A percentile compares a stretch with the other conserved stretches of the same genome.
phyloP scores from a whole-genome alignment of 2,113 vertebrate species.

The Cromileptes altivelis region DNA sequence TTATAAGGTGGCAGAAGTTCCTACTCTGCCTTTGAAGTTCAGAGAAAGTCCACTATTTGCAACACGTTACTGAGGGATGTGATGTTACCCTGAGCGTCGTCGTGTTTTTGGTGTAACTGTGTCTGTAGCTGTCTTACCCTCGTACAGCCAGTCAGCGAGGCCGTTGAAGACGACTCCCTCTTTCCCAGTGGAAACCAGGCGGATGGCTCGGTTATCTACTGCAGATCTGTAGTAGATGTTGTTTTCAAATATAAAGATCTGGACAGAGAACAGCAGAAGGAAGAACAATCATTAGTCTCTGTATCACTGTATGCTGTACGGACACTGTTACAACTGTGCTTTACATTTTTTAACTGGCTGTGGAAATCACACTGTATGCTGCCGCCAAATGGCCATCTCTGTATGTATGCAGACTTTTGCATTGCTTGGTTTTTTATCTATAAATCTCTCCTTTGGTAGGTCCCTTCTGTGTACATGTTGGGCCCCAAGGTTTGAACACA shows the following conservation, averaged over 20 bases:
- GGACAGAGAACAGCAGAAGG: conserved; percentile 34
- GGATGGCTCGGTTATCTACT: conserved; percentile 91
- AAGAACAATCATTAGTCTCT: conserved; percentile 2
- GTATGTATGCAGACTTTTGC: no score
- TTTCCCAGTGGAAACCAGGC: conserved; percentile 94
- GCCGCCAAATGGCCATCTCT: no score
- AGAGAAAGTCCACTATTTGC: not conserved
- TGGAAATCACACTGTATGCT: no score
- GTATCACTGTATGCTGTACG: not conserved
- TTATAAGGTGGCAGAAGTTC: not conserved
- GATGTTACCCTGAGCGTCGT: not conserved
- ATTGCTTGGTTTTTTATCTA: no score
- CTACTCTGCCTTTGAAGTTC: not conserved
- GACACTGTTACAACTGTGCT: no score
- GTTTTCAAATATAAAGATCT: conserved; percentile 99
- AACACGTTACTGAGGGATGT: not conserved
- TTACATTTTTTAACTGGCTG: no score
- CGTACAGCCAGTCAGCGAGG: conserved; percentile 97
- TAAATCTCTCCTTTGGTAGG: no score
- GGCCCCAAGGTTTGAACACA: no score
- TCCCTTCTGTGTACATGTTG: no score
- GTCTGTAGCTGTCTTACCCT: conserved; percentile 85
- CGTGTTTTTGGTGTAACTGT: not conserved
- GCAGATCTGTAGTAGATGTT: conserved; percentile 97
- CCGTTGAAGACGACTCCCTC: conserved; percentile 96